Evolutionary conservation across 2,113 vertebrate genomes (phyloP).

Genomic region (Microtus pennsylvanicus): DNA sequence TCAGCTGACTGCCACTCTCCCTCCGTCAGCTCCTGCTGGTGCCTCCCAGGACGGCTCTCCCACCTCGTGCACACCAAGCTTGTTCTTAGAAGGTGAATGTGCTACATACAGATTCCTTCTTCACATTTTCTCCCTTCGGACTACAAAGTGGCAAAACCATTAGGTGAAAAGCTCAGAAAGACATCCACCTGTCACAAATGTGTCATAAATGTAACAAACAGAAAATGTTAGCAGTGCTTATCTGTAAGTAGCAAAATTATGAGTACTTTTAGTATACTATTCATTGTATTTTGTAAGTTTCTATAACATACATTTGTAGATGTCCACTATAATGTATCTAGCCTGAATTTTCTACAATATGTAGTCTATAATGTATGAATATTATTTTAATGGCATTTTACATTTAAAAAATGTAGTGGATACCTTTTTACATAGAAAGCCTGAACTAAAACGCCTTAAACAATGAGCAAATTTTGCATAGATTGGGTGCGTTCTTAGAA

Average conservation of each 20-base stretch:
- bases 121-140: background rate
- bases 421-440: background rate
- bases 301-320: background rate
- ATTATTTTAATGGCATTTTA: background rate
- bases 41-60: background rate
- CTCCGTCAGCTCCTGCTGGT: background rate
- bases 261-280: background rate
- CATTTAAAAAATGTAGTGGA: background rate
- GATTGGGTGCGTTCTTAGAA: background rate
- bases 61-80: background rate
- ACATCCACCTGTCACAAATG: background rate
- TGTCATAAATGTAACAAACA: background rate
- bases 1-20: background rate
- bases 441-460: background rate
- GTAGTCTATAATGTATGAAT: background rate
- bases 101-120: background rate
- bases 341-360: background rate
- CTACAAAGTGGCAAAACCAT: background rate
- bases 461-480: background rate
- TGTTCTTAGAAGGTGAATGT: background rate
- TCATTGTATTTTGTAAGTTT: slow-evolving; percentile 8
- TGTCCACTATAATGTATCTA: background rate
- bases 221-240: background rate
- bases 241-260: background rate
- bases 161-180: slow-evolving; percentile 23